A percentile compares a stretch with the other conserved stretches of the same genome.
phyloP scores from a whole-genome alignment of 2,797 vertebrate genomes.

The Crotalus adamanteus region DNA sequence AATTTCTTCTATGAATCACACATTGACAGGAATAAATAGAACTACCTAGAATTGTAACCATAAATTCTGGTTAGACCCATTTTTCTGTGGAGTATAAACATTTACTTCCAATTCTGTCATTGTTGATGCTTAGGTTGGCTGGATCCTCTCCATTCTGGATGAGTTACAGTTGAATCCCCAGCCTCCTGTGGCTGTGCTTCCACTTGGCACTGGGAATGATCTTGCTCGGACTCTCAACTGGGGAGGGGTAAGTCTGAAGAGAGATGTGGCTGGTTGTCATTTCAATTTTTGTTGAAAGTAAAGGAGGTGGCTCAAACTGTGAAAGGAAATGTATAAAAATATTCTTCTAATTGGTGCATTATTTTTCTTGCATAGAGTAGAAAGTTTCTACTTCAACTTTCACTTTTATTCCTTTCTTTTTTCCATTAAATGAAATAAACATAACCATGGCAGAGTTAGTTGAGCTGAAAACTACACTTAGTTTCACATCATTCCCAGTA shows the following conservation, averaged over 20 bases:
- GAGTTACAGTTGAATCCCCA: slow-evolving; percentile 93
- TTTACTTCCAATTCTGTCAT: slow-evolving; percentile 36
- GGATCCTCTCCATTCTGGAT: slow-evolving; percentile 95
- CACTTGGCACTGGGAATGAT: slow-evolving; percentile 97
- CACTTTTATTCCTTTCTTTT: not conserved
- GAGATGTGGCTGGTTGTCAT: not conserved
- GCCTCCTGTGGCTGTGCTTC: slow-evolving; percentile 96
- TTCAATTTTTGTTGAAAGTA: not conserved
- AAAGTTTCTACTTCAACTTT: not conserved
- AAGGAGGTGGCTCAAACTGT: not conserved
- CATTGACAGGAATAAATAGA: not conserved
- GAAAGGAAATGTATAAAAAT: not conserved
- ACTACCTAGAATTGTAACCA: not conserved
- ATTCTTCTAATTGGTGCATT: not conserved
- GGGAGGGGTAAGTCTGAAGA: slow-evolving; percentile 90
- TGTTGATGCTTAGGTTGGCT: slow-evolving; percentile 84
- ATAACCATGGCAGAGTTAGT: not conserved
- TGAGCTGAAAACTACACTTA: not conserved
- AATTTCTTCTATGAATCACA: not conserved
- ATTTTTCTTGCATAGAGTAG: not conserved
- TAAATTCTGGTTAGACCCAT: not conserved
- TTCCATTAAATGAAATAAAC: not conserved
- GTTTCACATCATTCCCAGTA: not conserved
- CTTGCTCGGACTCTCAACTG: slow-evolving; percentile 98
- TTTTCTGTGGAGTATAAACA: too few relatives aligned